Conservation (phyloP, 2,888 invertebrate genomes). For the Glaucopsyche alexis region DNA sequence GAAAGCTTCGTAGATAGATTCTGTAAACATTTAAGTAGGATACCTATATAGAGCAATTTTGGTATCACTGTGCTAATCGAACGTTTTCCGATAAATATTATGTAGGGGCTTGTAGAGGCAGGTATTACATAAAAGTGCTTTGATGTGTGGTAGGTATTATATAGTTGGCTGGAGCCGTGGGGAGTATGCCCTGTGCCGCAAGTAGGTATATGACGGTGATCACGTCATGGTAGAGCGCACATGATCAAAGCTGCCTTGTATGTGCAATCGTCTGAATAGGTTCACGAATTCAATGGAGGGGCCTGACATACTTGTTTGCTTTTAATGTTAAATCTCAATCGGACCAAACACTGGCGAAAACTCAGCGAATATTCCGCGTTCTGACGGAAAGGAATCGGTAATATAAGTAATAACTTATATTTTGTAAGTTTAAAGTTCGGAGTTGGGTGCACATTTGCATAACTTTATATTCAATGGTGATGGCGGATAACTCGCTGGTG, state of each 20-base stretch:
- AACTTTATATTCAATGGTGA: constrained; percentile 74
- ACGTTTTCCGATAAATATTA: neutral
- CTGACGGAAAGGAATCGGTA: constrained; percentile 49
- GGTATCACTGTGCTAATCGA: neutral
- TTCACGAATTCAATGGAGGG: constrained; percentile 68
- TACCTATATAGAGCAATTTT: neutral
- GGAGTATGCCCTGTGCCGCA: neutral
- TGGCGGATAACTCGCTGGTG: constrained; percentile 64
- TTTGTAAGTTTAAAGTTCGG: constrained; percentile 68
- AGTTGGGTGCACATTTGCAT: constrained; percentile 72
- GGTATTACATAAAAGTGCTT: constrained; percentile 12
- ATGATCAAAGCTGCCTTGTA: constrained; percentile 69
- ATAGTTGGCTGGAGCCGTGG: constrained; percentile 11
- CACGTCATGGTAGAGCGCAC: constrained; percentile 68
- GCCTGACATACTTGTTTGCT: constrained; percentile 61
- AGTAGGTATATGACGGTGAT: constrained; percentile 40
- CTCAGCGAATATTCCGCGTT: constrained; percentile 24
- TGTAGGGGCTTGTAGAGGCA: neutral
- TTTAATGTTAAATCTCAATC: constrained; percentile 32
- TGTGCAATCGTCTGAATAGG: constrained; percentile 61
- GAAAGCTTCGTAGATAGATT: neutral
- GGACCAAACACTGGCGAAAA: constrained; percentile 26
- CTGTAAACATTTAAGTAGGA: too few relatives aligned
- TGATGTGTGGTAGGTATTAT: constrained; percentile 7
- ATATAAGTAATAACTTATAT: constrained; percentile 62